Conservation (phyloP, 2,113 vertebrate species). For the Callionymus lyra region DNA sequence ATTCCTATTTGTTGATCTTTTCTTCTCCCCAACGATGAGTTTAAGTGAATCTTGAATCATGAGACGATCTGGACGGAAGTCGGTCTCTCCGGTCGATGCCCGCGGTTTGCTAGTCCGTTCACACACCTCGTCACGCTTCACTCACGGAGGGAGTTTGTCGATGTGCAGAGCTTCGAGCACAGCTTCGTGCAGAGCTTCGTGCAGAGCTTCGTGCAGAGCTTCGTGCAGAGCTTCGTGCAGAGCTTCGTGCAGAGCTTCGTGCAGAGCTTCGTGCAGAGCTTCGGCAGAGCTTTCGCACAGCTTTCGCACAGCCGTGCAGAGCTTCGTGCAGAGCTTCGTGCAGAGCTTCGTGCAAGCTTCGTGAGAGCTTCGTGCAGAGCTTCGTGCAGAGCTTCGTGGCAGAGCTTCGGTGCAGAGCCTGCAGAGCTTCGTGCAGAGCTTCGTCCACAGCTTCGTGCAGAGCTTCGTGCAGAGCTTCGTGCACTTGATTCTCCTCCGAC, state of each 20-base stretch:
- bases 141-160: conserved; percentile 29
- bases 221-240: conserved; percentile 32
- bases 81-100: too few species aligned
- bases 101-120: too few species aligned
- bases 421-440: conserved; percentile 30
- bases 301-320: too few species aligned
- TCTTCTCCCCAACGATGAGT: too few species aligned
- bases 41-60: too few species aligned
- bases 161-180: conserved; percentile 30
- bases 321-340: conserved; percentile 33
- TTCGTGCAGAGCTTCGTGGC: conserved; percentile 33
- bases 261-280: conserved; percentile 30
- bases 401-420: too few species aligned
- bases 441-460: too few species aligned
- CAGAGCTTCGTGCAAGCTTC: conserved; percentile 31
- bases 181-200: conserved; percentile 31
- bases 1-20: too few species aligned
- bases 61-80: too few species aligned
- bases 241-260: conserved; percentile 31
- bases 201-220: conserved; percentile 30
- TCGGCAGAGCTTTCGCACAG: too few species aligned
- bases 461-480: conserved; percentile 32
- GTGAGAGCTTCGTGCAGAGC: too few species aligned
- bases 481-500: conserved; percentile 33
- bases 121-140: conserved; percentile 10